These are phyloP conservation scores for Leuciscus idus DNA, from an alignment of 2,113 vertebrate genomes.

Conservation along the genomic window DNA sequence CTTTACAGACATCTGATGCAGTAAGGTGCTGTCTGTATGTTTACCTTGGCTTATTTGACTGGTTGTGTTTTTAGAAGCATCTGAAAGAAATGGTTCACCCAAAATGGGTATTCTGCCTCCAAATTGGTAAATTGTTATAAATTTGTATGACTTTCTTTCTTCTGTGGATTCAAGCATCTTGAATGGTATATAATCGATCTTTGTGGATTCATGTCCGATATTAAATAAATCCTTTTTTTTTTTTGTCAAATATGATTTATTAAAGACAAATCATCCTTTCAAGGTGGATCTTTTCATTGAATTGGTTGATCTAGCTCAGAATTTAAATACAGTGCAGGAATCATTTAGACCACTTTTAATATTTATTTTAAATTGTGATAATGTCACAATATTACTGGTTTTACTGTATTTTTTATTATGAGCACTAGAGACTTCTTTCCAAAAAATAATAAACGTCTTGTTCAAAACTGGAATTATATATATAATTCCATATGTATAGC, in stretches of 20 bases:
- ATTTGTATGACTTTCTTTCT: not conserved
- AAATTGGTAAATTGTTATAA: not conserved
- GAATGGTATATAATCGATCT: not conserved
- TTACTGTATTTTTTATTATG: not conserved
- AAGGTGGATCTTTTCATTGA: not conserved
- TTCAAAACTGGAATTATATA: not conserved
- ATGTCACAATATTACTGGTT: not conserved
- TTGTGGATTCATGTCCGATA: not conserved
- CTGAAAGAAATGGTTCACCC: not conserved
- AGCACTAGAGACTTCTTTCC: not conserved
- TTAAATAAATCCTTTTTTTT: not conserved
- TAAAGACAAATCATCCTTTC: not conserved
- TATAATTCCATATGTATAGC: not conserved
- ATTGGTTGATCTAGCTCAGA: not conserved
- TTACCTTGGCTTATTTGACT: constrained; percentile 33
- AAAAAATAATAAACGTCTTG: not conserved
- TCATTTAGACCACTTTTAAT: not conserved
- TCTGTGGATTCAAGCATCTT: not conserved
- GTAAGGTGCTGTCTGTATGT: constrained; percentile 4
- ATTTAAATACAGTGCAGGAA: not conserved
- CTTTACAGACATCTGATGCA: constrained; percentile 30
- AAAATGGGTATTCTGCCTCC: not conserved
- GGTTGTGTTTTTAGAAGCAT: not conserved
- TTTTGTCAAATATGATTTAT: not conserved
- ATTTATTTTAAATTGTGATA: not conserved